Conservation (phyloP, 2,113 vertebrate species). For the Onychorhynchus coronatus region DNA sequence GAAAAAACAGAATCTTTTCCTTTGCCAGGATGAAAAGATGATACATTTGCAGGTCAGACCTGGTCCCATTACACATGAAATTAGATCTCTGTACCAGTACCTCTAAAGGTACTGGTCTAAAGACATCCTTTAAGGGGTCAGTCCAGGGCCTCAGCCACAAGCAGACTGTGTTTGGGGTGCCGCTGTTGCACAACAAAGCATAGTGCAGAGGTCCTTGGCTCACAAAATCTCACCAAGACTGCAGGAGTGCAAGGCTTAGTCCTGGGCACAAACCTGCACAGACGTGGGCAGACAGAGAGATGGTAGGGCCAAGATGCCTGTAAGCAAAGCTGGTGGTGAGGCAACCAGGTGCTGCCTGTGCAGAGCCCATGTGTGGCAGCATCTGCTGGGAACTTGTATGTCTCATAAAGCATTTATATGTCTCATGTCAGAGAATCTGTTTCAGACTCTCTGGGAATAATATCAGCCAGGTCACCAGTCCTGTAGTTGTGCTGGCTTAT, state of each 20-base stretch:
- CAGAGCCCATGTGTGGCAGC: not conserved
- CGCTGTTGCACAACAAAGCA: not conserved
- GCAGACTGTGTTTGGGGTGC: not conserved
- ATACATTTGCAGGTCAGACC: not conserved
- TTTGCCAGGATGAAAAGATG: not conserved
- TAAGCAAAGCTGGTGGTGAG: not conserved
- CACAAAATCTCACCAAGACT: not conserved
- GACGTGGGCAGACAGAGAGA: not conserved
- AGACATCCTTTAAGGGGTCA: not conserved
- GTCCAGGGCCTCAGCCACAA: not conserved
- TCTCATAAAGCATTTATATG: not conserved
- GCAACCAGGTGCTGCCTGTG: not conserved
- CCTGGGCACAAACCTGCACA: not conserved
- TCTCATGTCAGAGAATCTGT: not conserved
- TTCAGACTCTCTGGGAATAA: not conserved
- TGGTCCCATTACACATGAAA: not conserved
- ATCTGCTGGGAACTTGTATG: not conserved
- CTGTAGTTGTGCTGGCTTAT: not conserved
- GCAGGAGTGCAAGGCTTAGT: not conserved
- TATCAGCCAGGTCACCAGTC: not conserved
- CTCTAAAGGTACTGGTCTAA: too few relatives aligned
- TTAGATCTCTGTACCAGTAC: not conserved
- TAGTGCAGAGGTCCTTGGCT: not conserved
- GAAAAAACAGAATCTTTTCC: not conserved
- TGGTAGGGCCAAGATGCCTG: not conserved